These are phyloP conservation scores for Halictus quadricinctus DNA, from an alignment of 2,888 invertebrate genomes.

Conservation along the genomic window DNA sequence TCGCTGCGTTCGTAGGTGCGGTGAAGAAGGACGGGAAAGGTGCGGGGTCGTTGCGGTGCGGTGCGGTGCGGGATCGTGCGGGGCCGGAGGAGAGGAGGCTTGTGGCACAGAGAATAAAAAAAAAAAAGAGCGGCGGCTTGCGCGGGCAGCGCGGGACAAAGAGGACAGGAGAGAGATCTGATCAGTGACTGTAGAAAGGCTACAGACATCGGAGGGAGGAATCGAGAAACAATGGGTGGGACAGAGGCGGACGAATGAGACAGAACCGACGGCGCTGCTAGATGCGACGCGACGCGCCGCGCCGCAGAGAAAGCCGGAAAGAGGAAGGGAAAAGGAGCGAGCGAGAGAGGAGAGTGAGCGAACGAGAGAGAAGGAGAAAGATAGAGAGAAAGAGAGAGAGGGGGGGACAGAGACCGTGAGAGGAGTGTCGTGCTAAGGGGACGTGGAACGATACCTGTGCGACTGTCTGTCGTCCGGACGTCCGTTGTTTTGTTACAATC, in stretches of 20 bases:
- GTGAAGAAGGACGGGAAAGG: constrained; percentile 8
- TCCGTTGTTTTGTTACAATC: constrained; percentile 83
- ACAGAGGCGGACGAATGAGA: constrained; percentile 44
- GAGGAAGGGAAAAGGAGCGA: constrained; percentile 23
- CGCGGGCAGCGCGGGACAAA: constrained; percentile 38
- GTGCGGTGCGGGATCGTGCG: neutral
- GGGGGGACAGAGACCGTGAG: constrained; percentile 48
- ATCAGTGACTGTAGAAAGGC: constrained; percentile 57
- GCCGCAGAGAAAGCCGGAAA: constrained; percentile 33
- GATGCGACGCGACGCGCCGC: constrained; percentile 12
- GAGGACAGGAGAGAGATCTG: constrained; percentile 57
- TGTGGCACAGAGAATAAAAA: neutral
- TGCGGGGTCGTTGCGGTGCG: constrained; percentile 16
- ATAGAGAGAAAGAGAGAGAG: constrained; percentile 21
- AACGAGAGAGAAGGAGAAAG: constrained; percentile 32
- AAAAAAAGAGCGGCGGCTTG: neutral
- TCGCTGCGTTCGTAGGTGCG: neutral
- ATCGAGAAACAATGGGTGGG: constrained; percentile 50
- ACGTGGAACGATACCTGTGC: constrained; percentile 82
- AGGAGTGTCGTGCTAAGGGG: constrained; percentile 71
- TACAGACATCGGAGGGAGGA: constrained; percentile 52
- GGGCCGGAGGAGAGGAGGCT: constrained; percentile 3
- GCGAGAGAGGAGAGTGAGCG: constrained; percentile 13
- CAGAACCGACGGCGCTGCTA: constrained; percentile 13
- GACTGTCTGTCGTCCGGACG: constrained; percentile 81